Conservation (phyloP, 2,797 vertebrate genomes). For the Sebastes flavidus region DNA sequence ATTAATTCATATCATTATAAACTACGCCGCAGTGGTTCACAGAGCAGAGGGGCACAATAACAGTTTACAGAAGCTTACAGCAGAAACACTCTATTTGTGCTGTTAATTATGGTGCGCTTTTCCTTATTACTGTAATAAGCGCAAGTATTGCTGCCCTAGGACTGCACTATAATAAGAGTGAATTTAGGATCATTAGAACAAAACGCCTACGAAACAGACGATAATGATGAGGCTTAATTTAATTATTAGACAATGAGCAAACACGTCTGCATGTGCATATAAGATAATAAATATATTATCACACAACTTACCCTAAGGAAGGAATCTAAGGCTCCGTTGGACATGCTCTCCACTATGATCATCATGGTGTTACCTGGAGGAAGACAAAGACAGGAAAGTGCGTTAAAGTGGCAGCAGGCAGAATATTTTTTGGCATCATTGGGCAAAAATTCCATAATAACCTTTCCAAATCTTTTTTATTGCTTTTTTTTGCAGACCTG, state of each 20-base stretch:
- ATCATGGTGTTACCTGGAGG: constrained; percentile 91
- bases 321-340: constrained; percentile 89
- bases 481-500: too few relatives aligned
- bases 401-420: too few relatives aligned
- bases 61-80: constrained; percentile 50
- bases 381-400: background rate
- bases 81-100: constrained; percentile 52
- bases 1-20: constrained; percentile 66
- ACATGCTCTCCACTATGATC: constrained; percentile 93
- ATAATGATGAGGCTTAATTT: constrained; percentile 5
- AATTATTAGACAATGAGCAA: background rate
- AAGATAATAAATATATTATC: background rate
- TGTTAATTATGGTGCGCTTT: constrained; percentile 54
- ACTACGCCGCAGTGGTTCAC: constrained; percentile 37
- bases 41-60: constrained; percentile 48
- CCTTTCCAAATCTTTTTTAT: too few relatives aligned
- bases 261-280: background rate
- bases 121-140: constrained; percentile 38
- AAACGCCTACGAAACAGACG: background rate
- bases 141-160: constrained; percentile 12
- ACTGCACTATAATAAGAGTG: background rate
- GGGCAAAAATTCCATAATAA: too few relatives aligned
- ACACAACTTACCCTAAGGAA: constrained; percentile 89
- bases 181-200: constrained; percentile 11
- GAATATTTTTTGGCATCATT: too few relatives aligned